Evolutionary conservation across 2,113 vertebrate genomes (phyloP), one percentile per base, ranked within the genome.

Genomic region (Nibea albiflora): DNA sequence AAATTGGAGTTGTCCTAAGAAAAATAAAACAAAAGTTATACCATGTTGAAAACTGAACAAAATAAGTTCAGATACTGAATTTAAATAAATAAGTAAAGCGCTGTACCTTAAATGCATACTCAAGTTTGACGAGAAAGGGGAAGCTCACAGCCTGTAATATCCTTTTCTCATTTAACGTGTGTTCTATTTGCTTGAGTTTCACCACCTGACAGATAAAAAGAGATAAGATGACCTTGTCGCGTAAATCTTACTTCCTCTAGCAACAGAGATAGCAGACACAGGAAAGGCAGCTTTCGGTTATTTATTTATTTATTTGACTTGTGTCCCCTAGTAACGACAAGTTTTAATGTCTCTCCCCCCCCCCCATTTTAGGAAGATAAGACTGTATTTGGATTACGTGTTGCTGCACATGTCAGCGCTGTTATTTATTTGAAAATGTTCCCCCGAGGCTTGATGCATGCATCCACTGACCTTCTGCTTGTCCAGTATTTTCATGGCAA

Each of bases 141-240:
- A 99, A 99, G 93, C 97, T 98, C 89, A 99, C 98, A 0, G 98
- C 98, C 94, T 99, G 98, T 89, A 99, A 96, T 96, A 99, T 99
- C 95, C 97, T 96, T 93, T 99, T 99, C 94, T 99, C 98, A 69
- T 99, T 99, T 94, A 99, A 86, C 0, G 98, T 99, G 94, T 99
- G 98, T 94, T 99, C 98, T 96, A 99, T 99, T 94, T 99, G 98
- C 94, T 99, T 99, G 95, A 99, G 96, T 94, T 99, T 99, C 90
- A 99, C 98, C 47, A 99, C 98, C 98, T 99, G 78, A 77, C 19
- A 90, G 66, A 89, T 54, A 76, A 63, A 83, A 35, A 69, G 44
- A 81, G 67, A 87, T 74, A 64, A 78, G 71, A 80, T 84, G 67
- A 76, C 73, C 68, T 83, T 68, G 62, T 80, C 5, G 0, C 5